These are phyloP conservation scores for Crotalus horridus DNA, from an alignment of 2,113 vertebrate genomes.

Conservation along the genomic window DNA sequence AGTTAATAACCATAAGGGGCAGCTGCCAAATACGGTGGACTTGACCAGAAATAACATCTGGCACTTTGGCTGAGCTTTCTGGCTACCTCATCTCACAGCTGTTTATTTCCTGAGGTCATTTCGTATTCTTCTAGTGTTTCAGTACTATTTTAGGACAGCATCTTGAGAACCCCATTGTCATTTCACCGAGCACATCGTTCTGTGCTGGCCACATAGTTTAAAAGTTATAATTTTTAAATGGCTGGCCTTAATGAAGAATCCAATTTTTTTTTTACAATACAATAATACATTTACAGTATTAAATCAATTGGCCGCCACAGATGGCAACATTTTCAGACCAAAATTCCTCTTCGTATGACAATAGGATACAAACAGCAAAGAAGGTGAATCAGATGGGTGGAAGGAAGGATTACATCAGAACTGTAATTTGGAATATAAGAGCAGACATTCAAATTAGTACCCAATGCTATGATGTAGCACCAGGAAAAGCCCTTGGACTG, in stretches of 20 bases:
- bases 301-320: neutral
- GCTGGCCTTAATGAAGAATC: neutral
- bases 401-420: neutral
- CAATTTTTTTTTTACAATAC: neutral
- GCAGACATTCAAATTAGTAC: neutral
- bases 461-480: neutral
- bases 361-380: neutral
- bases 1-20: conserved; percentile 6
- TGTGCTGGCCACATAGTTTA: neutral
- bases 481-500: neutral
- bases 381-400: neutral
- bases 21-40: conserved; percentile 15
- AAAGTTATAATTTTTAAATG: neutral
- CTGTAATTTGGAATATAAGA: neutral
- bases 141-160: conserved; percentile 23
- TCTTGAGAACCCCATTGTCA: neutral
- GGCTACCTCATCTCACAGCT: conserved; percentile 35
- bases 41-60: conserved; percentile 56
- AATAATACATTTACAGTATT: neutral
- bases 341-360: neutral
- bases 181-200: conserved; percentile 13
- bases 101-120: conserved; percentile 30
- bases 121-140: conserved; percentile 6
- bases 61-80: conserved; percentile 44
- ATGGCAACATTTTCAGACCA: neutral